phyloP scores from a whole-genome alignment of 1,140 invertebrate species.

The Aradophagus sp. region DNA sequence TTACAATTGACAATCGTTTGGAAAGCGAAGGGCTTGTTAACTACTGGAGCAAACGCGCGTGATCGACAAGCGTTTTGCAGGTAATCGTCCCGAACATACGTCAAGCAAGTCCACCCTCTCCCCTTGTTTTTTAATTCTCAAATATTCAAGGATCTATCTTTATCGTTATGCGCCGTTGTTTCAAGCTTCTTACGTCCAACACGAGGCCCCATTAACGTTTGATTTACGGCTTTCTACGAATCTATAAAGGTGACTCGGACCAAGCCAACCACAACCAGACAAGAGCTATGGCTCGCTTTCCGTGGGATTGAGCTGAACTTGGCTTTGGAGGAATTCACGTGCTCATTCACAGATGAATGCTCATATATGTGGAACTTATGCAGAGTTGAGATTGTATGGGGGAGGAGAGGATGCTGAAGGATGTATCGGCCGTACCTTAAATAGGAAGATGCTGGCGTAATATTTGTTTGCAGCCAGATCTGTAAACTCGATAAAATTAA shows the following conservation, averaged over 20 bases:
- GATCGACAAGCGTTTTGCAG: no score
- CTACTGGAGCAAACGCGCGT: no score
- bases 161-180: slow-evolving; percentile 74
- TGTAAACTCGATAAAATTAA: slow-evolving; percentile 72
- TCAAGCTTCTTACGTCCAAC: slow-evolving; percentile 73
- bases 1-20: no score
- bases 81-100: no score
- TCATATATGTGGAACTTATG: slow-evolving; percentile 54
- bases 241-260: slow-evolving; percentile 71
- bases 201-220: slow-evolving; percentile 74
- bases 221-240: slow-evolving; percentile 75
- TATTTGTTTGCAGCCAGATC: slow-evolving; percentile 66
- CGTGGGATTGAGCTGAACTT: slow-evolving; percentile 55
- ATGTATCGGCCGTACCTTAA: slow-evolving; percentile 46
- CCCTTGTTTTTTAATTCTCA: slow-evolving; percentile 10
- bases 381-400: slow-evolving; percentile 28
- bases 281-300: slow-evolving; percentile 50
- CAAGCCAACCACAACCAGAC: slow-evolving; percentile 42
- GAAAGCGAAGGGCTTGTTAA: no score
- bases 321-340: slow-evolving; percentile 52
- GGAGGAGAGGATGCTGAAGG: slow-evolving; percentile 39
- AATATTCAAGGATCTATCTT: slow-evolving; percentile 66
- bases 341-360: slow-evolving; percentile 56
- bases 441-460: slow-evolving; percentile 54
- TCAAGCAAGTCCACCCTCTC: no score